These are phyloP conservation scores for Fregata magnificens DNA, from an alignment of 2,113 vertebrate genomes.

Conservation along the genomic window DNA sequence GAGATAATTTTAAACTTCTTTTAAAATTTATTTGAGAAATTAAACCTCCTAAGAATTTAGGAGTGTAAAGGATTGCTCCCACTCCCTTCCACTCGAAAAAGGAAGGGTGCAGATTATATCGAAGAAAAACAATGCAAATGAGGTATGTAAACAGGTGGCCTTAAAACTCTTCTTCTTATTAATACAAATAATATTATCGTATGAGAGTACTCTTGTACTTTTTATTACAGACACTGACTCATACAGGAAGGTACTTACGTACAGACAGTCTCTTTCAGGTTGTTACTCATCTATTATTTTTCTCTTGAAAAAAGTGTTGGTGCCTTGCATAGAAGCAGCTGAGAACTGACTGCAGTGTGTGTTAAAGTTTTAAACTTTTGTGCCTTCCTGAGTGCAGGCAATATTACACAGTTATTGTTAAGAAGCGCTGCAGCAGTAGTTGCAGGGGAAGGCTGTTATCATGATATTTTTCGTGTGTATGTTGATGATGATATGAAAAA, in stretches of 20 bases:
- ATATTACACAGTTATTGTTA: not conserved
- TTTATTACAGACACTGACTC: not conserved
- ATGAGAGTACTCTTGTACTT: not conserved
- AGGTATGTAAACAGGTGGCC: not conserved
- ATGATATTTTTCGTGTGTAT: not conserved
- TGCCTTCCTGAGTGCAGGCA: not conserved
- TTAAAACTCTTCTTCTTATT: not conserved
- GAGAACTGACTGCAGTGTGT: not conserved
- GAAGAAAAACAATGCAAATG: not conserved
- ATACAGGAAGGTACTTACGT: accelerated
- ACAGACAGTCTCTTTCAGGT: not conserved
- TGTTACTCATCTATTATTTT: not conserved
- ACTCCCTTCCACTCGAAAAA: accelerated
- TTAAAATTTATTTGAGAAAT: not conserved
- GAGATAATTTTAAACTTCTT: not conserved
- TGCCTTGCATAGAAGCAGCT: not conserved
- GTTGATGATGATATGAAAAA: constrained; percentile 50
- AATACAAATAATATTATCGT: not conserved
- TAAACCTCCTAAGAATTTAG: not conserved
- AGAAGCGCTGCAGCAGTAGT: not conserved
- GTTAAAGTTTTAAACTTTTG: not conserved
- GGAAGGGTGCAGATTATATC: not conserved
- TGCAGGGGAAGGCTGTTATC: not conserved
- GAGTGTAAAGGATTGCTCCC: not conserved
- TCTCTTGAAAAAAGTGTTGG: not conserved